These are phyloP conservation scores for Ganaspis sp. DNA, from an alignment of 1,140 invertebrate genomes.

Conservation along the genomic window DNA sequence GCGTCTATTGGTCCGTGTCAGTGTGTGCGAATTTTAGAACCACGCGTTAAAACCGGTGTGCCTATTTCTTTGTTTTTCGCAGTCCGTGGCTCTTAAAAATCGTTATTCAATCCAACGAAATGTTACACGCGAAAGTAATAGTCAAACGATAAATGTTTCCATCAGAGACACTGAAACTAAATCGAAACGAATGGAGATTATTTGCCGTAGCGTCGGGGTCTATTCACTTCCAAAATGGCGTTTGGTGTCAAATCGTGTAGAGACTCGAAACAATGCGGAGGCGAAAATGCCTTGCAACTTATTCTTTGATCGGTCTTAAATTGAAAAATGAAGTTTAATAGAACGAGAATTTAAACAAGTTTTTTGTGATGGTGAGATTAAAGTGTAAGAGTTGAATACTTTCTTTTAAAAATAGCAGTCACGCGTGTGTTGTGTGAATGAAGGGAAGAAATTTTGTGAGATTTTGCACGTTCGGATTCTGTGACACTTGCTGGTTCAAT, in stretches of 20 bases:
- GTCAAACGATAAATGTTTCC: neutral
- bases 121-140: neutral
- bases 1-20: neutral
- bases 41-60: slow-evolving; percentile 29
- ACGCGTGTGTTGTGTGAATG: slow-evolving; percentile 36
- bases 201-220: neutral
- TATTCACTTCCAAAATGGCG: slow-evolving; percentile 15
- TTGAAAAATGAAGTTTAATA: neutral
- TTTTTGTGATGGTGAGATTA: slow-evolving; percentile 11
- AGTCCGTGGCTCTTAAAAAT: neutral
- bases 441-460: slow-evolving; percentile 42
- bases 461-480: slow-evolving; percentile 58
- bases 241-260: slow-evolving; percentile 17
- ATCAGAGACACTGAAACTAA: neutral
- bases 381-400: slow-evolving; percentile 4
- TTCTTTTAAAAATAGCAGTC: slow-evolving; percentile 23
- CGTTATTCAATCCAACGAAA: neutral
- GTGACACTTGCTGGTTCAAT: slow-evolving; percentile 56
- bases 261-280: slow-evolving; percentile 21
- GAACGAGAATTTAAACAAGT: neutral
- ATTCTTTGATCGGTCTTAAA: neutral
- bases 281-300: neutral
- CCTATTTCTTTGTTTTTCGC: neutral
- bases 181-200: slow-evolving; percentile 4
- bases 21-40: neutral